Base-by-base conservation (phyloP, 2,113 vertebrate genomes). In the Ranitomeya imitator region DNA sequence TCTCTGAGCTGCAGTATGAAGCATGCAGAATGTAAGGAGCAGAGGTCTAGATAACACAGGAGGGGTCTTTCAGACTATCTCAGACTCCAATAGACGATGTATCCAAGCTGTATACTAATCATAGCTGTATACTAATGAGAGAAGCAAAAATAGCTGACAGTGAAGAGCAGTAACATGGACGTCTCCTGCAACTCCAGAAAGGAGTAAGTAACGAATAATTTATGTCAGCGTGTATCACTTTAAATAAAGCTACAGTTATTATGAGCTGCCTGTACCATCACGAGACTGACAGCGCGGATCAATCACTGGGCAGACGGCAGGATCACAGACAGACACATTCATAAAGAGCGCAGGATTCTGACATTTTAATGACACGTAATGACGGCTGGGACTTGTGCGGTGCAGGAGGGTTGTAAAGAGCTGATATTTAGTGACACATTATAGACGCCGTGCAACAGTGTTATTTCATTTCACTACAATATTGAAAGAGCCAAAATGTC, bases 241-340 rank as follows among this genome's bases (percentile, higher is more conserved):
- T 69, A 26, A 69, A 67, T 73, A 8, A 37, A 6, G 23, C 23
- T 37, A 16, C 7, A 18, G 15, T 37, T 74, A 4, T 45, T 13
- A 21, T 52, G 19, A 76, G 19, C 73, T 21, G 37, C 18, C 73
- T 51, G 37, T 21, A 21, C 45, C 73, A 14, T 51, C 73, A 18
- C 73, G 12, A 52, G 37, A 76, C 37, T 21, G 73, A 76, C 73
- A 76, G 45, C 8, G 15, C 18, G 37, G 73, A 76, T 76, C 73
- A 76, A 76, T 76, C 45, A 76, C 73, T 12, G 73, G 73, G 45
- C 73, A 11, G 45, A 74, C 71, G 9, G 31, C 71, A 69, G 71
- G 71, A 74, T 74, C 71, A 7, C 31, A 73, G 69, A 74, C 71
- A 76, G 73, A 52, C 73, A 76, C 73, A 52, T 76, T 52, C 45